Base-by-base conservation (phyloP, 1,140 invertebrate species). In the Drosophila virilis region DNA sequence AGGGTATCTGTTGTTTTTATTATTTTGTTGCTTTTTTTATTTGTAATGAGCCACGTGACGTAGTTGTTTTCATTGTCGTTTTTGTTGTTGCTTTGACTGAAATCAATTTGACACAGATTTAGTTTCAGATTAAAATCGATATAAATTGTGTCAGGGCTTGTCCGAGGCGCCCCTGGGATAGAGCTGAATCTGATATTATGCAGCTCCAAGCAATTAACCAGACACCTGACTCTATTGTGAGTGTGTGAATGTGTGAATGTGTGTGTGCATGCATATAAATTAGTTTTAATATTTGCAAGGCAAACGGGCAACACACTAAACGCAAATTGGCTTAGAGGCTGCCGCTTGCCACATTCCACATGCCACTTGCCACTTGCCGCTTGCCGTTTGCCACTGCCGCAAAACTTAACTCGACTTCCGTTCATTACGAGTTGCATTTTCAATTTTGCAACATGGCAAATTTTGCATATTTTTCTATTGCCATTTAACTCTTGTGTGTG, bases 101-200 rank as follows among this genome's bases (percentile, higher is more conserved):
- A 79, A 88, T 88, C 79, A 89, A 88, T 74, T 83, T 89, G 83
- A 88, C 83, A 88, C 82, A 88, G 84, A 77, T 88, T 89, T 50
- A 65, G 62, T 43, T 65, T 35, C 9, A 40, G 55, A 67, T 75
- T 40, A 38, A 80, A 89, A 88, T 89, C 84, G 89, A 88, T 88
- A 74, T 61, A 54, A 76, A 62, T 77, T 73, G 64, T 73, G 46
- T 68, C 64, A 68, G 55, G 28, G 46, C 61, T 74, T 65, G 70
- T 59, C 73, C 32, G 48, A 8, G 12, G 13, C n/a, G n/a, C 48
- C 43, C 48, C 22, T 43, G 72, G 51, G 55, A 70, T 43, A n/a
- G 52, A 33, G 28, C 38, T 68, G 42, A 9, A 13, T 57, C 15
- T 42, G 55, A 15, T 60, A 22, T 15, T 17, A 40, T 71, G 22